These are phyloP conservation scores for Zoanthus sociatus DNA, from an alignment of 92 coral and sea anemone genomes.

Conservation along the genomic window DNA sequence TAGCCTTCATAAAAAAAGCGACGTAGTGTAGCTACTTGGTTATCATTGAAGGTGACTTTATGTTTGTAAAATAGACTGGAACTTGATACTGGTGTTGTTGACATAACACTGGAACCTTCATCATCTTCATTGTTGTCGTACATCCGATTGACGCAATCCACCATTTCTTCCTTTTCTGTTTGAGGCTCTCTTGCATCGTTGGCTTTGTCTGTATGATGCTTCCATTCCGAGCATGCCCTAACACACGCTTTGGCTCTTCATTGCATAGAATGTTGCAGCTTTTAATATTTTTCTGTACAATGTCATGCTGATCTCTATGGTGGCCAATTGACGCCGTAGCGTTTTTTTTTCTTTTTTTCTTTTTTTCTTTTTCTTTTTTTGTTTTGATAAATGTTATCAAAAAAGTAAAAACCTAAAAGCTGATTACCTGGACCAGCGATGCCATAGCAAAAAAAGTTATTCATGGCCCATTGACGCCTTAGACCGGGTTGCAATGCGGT, in stretches of 20 bases:
- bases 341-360: too few relatives aligned
- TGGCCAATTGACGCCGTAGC: too few relatives aligned
- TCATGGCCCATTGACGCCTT: too few relatives aligned
- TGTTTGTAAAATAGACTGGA: slow-evolving; percentile 8
- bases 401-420: too few relatives aligned
- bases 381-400: too few relatives aligned
- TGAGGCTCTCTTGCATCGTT: slow-evolving; percentile 32
- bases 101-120: neutral
- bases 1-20: slow-evolving; percentile 4
- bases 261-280: slow-evolving; percentile 15
- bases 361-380: too few relatives aligned
- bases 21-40: slow-evolving; percentile 32
- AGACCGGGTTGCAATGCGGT: too few relatives aligned
- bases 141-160: slow-evolving; percentile 23
- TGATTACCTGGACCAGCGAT: too few relatives aligned
- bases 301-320: slow-evolving; percentile 24
- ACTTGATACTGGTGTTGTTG: slow-evolving; percentile 17
- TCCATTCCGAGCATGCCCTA: slow-evolving; percentile 38
- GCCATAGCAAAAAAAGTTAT: too few relatives aligned
- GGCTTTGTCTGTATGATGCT: slow-evolving; percentile 21
- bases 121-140: neutral
- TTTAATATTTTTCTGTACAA: slow-evolving; percentile 25
- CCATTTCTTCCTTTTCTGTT: slow-evolving; percentile 28
- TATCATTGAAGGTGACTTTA: neutral
- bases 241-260: slow-evolving; percentile 36